A percentile compares a stretch with the other conserved stretches of the same genome.
These are phyloP conservation scores for Hemibagrus wyckioides DNA, from an alignment of 2,113 vertebrate species.

Conservation along the genomic window DNA sequence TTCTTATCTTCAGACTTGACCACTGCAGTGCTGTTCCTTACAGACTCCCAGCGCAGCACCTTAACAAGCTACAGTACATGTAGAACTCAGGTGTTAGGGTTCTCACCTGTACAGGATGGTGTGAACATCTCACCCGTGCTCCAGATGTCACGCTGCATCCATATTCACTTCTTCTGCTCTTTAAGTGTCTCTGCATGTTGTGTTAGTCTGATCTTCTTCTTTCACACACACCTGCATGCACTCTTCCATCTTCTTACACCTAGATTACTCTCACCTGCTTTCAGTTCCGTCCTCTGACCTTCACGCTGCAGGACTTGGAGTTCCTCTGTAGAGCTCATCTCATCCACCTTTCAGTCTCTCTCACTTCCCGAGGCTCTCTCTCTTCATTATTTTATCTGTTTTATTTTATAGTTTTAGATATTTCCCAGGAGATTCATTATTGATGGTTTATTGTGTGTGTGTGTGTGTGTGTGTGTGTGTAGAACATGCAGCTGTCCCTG, in stretches of 20 bases:
- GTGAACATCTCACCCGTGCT: not conserved
- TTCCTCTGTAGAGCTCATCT: too few species aligned
- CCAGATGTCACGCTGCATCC: not conserved
- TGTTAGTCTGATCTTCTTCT: not conserved
- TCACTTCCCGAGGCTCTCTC: too few species aligned
- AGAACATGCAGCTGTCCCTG: slow-evolving; percentile 93
- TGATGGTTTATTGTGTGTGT: slow-evolving; percentile 6
- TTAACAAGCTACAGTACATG: too few species aligned
- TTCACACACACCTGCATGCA: not conserved
- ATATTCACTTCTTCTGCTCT: not conserved
- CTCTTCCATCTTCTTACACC: not conserved
- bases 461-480: slow-evolving; percentile 14
- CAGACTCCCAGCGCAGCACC: too few species aligned
- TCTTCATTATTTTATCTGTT: not conserved
- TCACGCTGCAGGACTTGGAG: too few species aligned
- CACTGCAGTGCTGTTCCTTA: too few species aligned
- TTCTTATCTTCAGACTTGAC: too few species aligned
- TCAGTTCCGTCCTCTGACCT: not conserved
- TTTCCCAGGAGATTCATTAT: not conserved
- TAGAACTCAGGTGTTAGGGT: not conserved
- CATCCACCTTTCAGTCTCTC: too few species aligned
- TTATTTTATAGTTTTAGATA: not conserved
- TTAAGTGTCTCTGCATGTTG: not conserved
- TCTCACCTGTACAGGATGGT: not conserved
- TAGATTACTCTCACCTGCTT: not conserved